phyloP scores from a whole-genome alignment of 2,888 invertebrate genomes.

The Chrysolina americana region DNA sequence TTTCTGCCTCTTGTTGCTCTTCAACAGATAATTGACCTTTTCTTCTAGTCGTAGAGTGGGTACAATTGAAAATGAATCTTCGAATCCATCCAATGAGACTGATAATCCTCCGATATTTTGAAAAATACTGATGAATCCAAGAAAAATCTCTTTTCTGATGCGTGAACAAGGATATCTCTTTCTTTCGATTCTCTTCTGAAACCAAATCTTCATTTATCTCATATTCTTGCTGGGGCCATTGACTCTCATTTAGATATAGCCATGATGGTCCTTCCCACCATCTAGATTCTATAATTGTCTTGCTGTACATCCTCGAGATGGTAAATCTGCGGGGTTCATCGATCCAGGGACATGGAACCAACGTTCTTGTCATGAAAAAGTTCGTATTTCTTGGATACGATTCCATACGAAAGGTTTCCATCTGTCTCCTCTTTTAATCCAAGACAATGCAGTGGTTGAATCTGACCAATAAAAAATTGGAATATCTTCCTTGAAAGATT shows the following conservation, averaged over 20 bases:
- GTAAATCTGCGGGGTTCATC: not conserved
- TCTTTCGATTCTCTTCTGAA: too few species aligned
- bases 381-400: not conserved
- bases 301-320: not conserved
- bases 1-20: not conserved
- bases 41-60: not conserved
- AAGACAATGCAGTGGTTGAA: not conserved
- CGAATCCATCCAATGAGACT: not conserved
- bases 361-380: not conserved
- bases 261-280: not conserved
- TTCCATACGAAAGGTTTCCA: not conserved
- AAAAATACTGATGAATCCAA: not conserved
- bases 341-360: not conserved
- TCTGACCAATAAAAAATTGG: not conserved
- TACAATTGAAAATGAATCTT: not conserved
- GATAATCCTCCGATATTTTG: not conserved
- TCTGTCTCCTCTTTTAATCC: not conserved
- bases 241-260: not conserved
- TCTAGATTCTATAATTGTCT: not conserved
- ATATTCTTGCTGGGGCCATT: not conserved
- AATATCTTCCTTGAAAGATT: not conserved
- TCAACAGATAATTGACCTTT: not conserved
- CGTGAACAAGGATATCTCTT: too few species aligned
- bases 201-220: too few species aligned
- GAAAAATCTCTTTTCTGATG: too few species aligned